Evolutionary conservation across 2,113 vertebrate species (phyloP), one percentile per base, ranked within the genome.

Genomic region (Xenopus laevis): DNA sequence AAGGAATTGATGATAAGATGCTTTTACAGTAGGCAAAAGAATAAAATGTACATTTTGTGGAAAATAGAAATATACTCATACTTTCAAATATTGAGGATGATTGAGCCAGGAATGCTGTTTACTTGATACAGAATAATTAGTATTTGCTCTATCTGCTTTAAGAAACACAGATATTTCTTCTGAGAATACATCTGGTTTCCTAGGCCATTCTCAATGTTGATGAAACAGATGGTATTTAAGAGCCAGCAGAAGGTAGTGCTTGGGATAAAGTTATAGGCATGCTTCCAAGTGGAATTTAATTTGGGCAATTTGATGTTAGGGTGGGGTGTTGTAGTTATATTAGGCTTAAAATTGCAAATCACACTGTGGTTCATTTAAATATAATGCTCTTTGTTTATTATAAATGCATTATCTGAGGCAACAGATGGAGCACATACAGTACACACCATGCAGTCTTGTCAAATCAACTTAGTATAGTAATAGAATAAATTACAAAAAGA

Each of bases 211-310:
- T 77, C 82, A 82, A 79, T 79, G 71, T 86, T 84, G 85, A 62
- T 69, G 83, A 87, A 88, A 86, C 78, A 87, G 81, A 83, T 82
- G 66, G 58, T 79, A 84, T 79, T 74, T 78, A 81, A 83, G 76
- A 84, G 73, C 82, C 73, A 72, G 53, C 76, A 82, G 81, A 81
- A 85, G 76, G 71, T 68, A 40, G 79, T 83, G 59, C 4, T 73
- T 44, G 21, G 71, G 74, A 84, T 85, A 86, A 84, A 72, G 77
- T 72, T 81, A 73, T 30, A 84, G 86, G 79, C 82, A 80, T 78
- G 82, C 83, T 83, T 87, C 81, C 79, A 90, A 81, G 78, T 71
- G 82, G 74, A 81, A 88, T 88, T 88, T 80, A 76, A 84, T 84
- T 64, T 77, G 75, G 68, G 58, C 78, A 80, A 78, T 83, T 86